Conservation (phyloP, 2,113 vertebrate species). For the Podarcis cretensis region DNA sequence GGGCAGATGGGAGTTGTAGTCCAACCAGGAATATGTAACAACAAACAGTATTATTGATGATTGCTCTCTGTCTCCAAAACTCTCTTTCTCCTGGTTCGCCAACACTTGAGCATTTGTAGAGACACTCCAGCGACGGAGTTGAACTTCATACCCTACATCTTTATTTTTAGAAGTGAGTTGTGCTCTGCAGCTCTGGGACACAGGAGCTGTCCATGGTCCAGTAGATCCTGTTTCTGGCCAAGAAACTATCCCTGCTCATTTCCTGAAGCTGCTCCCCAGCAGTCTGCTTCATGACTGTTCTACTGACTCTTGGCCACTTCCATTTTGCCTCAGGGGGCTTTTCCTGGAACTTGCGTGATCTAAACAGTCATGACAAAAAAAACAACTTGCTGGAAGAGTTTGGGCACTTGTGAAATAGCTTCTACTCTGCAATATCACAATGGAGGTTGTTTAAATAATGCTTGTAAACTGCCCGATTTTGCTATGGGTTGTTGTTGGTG, state of each 20-base stretch:
- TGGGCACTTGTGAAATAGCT: background rate
- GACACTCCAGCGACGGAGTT: background rate
- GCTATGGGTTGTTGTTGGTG: background rate
- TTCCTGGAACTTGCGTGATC: background rate
- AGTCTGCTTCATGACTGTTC: background rate
- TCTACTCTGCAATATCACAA: background rate
- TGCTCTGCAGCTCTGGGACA: background rate
- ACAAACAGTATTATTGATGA: background rate
- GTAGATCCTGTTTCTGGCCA: background rate
- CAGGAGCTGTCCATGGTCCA: constrained; percentile 13
- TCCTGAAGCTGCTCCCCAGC: background rate
- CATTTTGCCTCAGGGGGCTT: background rate
- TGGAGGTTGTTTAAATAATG: background rate
- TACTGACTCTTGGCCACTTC: background rate
- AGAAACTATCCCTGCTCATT: background rate
- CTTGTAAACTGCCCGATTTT: background rate
- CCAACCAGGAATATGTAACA: background rate
- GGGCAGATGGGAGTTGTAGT: background rate
- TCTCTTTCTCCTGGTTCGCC: background rate
- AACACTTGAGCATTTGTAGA: background rate
- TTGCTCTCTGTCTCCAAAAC: background rate
- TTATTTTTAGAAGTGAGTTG: background rate
- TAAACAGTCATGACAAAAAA: background rate
- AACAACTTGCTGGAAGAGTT: background rate
- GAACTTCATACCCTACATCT: background rate